These are phyloP conservation scores for Thaumetopoea pityocampa DNA, from an alignment of 1,140 invertebrate genomes.

Conservation along the genomic window DNA sequence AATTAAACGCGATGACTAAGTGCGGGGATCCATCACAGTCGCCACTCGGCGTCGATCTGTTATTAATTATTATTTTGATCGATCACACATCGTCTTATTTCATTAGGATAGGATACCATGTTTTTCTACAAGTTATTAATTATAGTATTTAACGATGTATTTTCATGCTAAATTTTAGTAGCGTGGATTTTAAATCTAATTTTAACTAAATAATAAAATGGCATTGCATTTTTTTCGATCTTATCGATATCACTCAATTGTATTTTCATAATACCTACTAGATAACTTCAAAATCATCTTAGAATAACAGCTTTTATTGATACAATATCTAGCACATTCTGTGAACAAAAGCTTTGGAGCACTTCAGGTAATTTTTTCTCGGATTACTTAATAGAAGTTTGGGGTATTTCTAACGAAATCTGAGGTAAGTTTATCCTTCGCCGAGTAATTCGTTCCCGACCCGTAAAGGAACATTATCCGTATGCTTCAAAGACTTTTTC, in stretches of 20 bases:
- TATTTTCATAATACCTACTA: no score
- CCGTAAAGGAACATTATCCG: conserved; percentile 60
- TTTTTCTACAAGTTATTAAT: conserved; percentile 37
- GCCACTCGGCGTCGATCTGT: conserved; percentile 58
- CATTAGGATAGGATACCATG: conserved; percentile 55
- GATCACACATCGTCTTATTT: conserved; percentile 68
- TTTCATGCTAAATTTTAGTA: conserved; percentile 8
- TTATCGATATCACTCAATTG: no score
- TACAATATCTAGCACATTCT: conserved; percentile 7
- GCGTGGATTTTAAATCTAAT: no score
- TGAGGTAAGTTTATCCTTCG: conserved; percentile 61
- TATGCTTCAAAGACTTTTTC: conserved; percentile 52
- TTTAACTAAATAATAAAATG: no score
- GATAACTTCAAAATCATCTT: no score
- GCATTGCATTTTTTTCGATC: no score
- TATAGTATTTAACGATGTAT: conserved; percentile 9
- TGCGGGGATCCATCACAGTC: conserved; percentile 62
- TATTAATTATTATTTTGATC: conserved; percentile 76
- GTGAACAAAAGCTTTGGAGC: conserved; percentile 9
- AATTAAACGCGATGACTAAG: conserved; percentile 75
- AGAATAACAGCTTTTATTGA: no score
- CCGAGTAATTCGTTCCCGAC: conserved; percentile 62
- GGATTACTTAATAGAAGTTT: conserved; percentile 50
- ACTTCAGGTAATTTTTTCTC: conserved; percentile 52
- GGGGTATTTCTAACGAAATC: conserved; percentile 54